Evolutionary conservation across 2,113 vertebrate genomes (phyloP).

Genomic region (Mirza zaza): DNA sequence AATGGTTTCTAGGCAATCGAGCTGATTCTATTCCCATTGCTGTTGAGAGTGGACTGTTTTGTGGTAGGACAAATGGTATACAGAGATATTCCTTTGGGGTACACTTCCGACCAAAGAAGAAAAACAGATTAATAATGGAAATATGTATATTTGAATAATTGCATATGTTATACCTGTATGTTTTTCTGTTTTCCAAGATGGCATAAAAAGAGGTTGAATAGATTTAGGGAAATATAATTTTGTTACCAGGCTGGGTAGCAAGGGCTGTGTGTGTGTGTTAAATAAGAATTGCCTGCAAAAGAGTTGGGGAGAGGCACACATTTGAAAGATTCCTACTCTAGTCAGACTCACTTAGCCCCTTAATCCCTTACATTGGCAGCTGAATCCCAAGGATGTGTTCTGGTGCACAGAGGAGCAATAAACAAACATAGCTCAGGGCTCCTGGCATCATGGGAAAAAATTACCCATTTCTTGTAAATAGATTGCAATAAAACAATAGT

Average conservation of each 20-base stretch:
- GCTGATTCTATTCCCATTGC: not conserved
- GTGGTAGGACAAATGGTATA: not conserved
- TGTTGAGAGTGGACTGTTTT: not conserved
- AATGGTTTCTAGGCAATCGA: conserved; percentile 49
- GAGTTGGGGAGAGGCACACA: conserved; percentile 73
- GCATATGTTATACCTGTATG: not conserved
- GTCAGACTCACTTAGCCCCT: conserved; percentile 84
- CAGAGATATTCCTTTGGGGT: not conserved
- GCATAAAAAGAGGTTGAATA: conserved; percentile 59
- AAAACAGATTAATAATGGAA: conserved; percentile 1
- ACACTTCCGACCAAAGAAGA: not conserved
- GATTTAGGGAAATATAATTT: conserved; percentile 72
- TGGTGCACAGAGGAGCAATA: conserved; percentile 80
- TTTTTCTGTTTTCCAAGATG: conserved; percentile 42
- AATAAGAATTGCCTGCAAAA: conserved; percentile 83
- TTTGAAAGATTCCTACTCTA: conserved; percentile 82
- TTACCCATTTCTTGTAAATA: conserved; percentile 80
- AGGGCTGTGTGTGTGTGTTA: conserved; percentile 64
- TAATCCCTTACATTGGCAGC: conserved; percentile 85
- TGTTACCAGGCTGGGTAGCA: conserved; percentile 47
- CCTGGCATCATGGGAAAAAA: conserved; percentile 70
- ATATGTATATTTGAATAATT: conserved; percentile 18
- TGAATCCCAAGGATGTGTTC: conserved; percentile 79
- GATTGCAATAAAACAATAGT: conserved; percentile 81
- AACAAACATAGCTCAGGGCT: conserved; percentile 81